Percentiles rank a stretch among this genome's conserved stretches.
These are phyloP conservation scores for Lathronympha strigana DNA, from an alignment of 2,888 invertebrate species.

Conservation along the genomic window DNA sequence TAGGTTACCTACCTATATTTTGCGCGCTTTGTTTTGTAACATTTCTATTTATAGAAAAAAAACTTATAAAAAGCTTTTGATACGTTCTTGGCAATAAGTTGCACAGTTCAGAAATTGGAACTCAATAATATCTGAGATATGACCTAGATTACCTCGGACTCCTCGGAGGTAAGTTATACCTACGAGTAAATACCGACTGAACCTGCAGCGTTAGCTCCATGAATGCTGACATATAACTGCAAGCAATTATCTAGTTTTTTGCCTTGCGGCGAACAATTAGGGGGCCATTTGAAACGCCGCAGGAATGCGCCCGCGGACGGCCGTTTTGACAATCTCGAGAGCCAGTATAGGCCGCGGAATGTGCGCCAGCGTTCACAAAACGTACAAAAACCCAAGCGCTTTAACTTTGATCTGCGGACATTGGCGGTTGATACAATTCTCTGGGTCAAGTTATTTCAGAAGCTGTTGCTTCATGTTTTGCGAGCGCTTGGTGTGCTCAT, in stretches of 20 bases:
- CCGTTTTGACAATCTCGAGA: conserved; percentile 35
- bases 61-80: too few species aligned
- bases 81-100: too few species aligned
- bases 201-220: background rate
- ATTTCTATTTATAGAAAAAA: too few species aligned
- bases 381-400: background rate
- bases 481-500: background rate
- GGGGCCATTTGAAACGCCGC: conserved; percentile 23
- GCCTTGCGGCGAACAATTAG: conserved; percentile 28
- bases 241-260: conserved; percentile 30
- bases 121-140: too few species aligned
- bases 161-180: too few species aligned
- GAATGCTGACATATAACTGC: conserved; percentile 18
- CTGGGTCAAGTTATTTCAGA: background rate
- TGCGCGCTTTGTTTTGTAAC: too few species aligned
- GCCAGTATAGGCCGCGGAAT: conserved; percentile 16
- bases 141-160: too few species aligned
- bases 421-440: background rate
- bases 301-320: conserved; percentile 26
- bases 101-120: too few species aligned
- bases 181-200: too few species aligned
- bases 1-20: too few species aligned
- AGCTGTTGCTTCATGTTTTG: background rate
- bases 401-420: background rate
- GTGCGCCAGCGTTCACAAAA: background rate